Base-by-base conservation (phyloP, 2,113 vertebrate genomes). In the Oceanites oceanicus region DNA sequence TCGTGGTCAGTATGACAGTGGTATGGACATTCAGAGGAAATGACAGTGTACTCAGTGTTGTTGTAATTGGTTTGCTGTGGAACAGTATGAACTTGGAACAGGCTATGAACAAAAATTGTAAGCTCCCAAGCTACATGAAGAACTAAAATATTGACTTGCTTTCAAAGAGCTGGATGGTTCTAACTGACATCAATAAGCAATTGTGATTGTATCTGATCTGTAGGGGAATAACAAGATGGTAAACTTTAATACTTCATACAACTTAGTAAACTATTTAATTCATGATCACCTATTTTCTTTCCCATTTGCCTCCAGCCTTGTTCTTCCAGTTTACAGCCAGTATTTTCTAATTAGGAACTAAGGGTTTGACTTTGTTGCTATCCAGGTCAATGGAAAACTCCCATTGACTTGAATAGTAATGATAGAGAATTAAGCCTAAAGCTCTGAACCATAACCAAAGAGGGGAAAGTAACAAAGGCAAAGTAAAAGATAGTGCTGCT, bases 361-460 rank as follows among this genome's bases (percentile, higher is more conserved):
- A 91, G 38, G 26, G 53, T 76, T 88, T 95, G 73, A 94, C 49
- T 75, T 81, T 70, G 77, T n/a, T 90, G 58, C 40, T 68, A 90
- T 95, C 40, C 76, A 90, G 92, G 84, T 90, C 83, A 91, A 76
- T 79, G 77, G 86, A 94, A 87, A 95, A 87, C 20, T 91, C 40
- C 53, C n/a, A 81, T 18, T 73, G 92, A 87, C 58, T 59, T 58
- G 36, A 89, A 87, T 4, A 70, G 23, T 38, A 87, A 81, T 23
- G 44, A 68, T 30, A 67, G 2, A 76, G 73, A 92, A 92, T 61
- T 55, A 77, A 80, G 75, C 30, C 59, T 63, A 74, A 79, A 88
- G 65, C 83, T 75, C 30, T 75, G 62, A 93, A 70, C 45, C 29
- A 45, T 49, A 74, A 86, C 10, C 20, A 53, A 65, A 61, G 70